phyloP scores from a whole-genome alignment of 2,113 vertebrate genomes.

The Glaucomys volans region DNA sequence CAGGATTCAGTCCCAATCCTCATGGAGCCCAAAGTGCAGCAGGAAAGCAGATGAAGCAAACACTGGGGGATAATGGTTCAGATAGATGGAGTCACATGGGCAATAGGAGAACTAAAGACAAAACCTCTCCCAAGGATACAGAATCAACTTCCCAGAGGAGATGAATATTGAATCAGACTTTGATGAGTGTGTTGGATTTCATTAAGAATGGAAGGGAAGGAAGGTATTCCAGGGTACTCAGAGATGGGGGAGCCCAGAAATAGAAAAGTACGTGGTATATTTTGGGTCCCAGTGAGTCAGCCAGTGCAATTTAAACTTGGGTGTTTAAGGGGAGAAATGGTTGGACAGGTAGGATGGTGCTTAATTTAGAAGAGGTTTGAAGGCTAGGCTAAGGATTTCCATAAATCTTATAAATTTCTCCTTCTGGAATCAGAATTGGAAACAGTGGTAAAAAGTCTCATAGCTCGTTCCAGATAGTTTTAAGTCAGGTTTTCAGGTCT shows the following conservation, averaged over 20 bases:
- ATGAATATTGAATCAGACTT: not conserved
- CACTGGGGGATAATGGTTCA: not conserved
- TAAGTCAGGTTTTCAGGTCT: slow-evolving; percentile 57
- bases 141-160: not conserved
- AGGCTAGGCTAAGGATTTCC: not conserved
- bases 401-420: slow-evolving; percentile 6
- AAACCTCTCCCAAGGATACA: not conserved
- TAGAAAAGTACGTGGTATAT: not conserved
- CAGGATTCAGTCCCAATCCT: not conserved
- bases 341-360: not conserved
- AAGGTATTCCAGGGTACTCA: not conserved
- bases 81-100: not conserved
- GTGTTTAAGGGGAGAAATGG: not conserved
- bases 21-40: slow-evolving; percentile 37
- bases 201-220: slow-evolving; percentile 41
- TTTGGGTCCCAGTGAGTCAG: not conserved
- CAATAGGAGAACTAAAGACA: slow-evolving; percentile 31
- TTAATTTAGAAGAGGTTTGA: slow-evolving; percentile 43
- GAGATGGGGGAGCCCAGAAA: not conserved
- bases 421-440: slow-evolving; percentile 39
- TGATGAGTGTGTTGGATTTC: slow-evolving; percentile 27
- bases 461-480: not conserved
- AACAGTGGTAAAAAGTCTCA: not conserved
- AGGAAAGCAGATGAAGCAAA: slow-evolving; percentile 1
- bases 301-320: not conserved